Evolutionary conservation across 2,888 invertebrate species (phyloP).

Genomic region (Sesia apiformis): DNA sequence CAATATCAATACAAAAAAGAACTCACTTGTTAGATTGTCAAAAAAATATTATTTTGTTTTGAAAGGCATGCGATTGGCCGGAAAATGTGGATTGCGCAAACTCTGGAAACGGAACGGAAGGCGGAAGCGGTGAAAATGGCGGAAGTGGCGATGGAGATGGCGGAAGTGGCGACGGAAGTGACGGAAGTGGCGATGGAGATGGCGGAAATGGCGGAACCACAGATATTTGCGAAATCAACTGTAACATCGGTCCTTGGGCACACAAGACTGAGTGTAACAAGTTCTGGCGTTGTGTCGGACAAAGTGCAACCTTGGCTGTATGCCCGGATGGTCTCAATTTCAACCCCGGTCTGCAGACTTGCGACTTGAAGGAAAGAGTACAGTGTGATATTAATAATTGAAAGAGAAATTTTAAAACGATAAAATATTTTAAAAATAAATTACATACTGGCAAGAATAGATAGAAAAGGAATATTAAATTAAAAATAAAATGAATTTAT

Average conservation of each 20-base stretch:
- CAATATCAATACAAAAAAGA: no score
- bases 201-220: slow-evolving; percentile 4
- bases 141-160: neutral
- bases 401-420: no score
- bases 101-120: slow-evolving; percentile 1
- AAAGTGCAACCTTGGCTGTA: slow-evolving; percentile 19
- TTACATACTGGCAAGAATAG: no score
- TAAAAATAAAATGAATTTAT: no score
- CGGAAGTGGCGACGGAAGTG: neutral
- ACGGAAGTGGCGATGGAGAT: neutral
- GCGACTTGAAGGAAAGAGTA: slow-evolving; percentile 30
- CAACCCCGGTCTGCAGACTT: slow-evolving; percentile 35
- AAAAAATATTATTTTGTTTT: neutral
- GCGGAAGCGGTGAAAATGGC: neutral
- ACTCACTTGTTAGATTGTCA: neutral
- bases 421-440: no score
- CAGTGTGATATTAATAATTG: no score
- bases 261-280: slow-evolving; percentile 52
- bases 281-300: slow-evolving; percentile 45
- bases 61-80: slow-evolving; percentile 22
- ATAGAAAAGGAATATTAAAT: no score
- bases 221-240: slow-evolving; percentile 27
- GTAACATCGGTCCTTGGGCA: slow-evolving; percentile 47
- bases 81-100: slow-evolving; percentile 11
- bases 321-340: slow-evolving; percentile 55